phyloP scores from a whole-genome alignment of 2,113 vertebrate species.

The Micromys minutus region DNA sequence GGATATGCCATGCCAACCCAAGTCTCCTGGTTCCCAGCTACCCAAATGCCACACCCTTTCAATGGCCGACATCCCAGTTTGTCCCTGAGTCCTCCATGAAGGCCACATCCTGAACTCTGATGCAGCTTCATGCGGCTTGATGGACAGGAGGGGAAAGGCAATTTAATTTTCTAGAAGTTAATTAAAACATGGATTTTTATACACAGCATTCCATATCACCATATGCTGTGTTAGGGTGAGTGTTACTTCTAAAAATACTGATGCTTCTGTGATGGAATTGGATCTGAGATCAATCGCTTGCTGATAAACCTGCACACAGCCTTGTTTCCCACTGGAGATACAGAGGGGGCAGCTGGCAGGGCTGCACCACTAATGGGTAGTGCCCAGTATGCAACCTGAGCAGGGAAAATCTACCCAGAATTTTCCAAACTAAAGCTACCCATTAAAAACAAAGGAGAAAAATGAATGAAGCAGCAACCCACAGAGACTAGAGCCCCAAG shows the following conservation, averaged over 20 bases:
- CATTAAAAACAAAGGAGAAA: neutral
- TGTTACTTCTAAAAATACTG: conserved; percentile 71
- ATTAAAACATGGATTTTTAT: conserved; percentile 67
- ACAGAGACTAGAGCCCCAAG: neutral
- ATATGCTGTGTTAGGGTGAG: conserved; percentile 61
- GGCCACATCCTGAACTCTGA: neutral
- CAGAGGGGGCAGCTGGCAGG: conserved; percentile 48
- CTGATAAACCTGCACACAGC: conserved; percentile 37
- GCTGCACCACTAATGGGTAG: conserved; percentile 22
- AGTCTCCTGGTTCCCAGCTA: neutral
- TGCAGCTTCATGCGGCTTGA: neutral
- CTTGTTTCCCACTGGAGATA: conserved; percentile 35
- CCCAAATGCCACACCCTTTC: neutral
- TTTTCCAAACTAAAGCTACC: conserved; percentile 49
- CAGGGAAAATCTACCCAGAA: conserved; percentile 41
- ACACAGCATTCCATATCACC: conserved; percentile 57
- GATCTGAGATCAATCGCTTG: conserved; percentile 55
- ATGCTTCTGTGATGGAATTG: conserved; percentile 59
- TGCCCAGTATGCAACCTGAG: neutral
- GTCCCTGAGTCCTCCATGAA: neutral
- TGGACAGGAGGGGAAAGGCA: neutral
- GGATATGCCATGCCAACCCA: neutral
- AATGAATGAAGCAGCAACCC: neutral
- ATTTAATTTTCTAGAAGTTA: conserved; percentile 71
- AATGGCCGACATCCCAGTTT: neutral